phyloP scores from a whole-genome alignment of 1,140 invertebrate genomes.

The Caenorhabditis inopinata region DNA sequence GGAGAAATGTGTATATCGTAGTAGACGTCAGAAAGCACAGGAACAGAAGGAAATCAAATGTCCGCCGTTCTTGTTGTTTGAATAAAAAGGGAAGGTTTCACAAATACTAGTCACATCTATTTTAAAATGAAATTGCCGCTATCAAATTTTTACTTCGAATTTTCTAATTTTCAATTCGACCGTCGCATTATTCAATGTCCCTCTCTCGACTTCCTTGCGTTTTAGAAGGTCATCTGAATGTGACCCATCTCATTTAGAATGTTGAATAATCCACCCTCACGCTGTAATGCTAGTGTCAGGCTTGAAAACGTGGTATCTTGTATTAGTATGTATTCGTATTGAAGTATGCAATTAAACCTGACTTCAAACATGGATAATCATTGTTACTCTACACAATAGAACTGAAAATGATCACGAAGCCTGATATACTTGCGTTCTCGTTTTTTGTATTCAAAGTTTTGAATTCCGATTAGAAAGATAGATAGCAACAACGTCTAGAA shows the following conservation, averaged over 20 bases:
- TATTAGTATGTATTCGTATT: neutral
- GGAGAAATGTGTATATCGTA: neutral
- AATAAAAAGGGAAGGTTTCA: neutral
- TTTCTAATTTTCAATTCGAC: neutral
- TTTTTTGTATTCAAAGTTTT: too few species aligned
- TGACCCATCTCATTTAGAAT: constrained; percentile 15
- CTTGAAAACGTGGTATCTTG: neutral
- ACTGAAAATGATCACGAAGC: too few species aligned
- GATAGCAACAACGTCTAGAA: too few species aligned
- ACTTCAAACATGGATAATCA: too few species aligned
- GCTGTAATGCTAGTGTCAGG: neutral
- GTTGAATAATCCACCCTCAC: neutral
- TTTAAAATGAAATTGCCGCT: neutral
- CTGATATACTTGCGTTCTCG: too few species aligned
- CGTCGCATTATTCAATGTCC: constrained; percentile 23
- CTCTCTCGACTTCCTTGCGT: neutral
- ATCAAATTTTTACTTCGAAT: constrained; percentile 19
- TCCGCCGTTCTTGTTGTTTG: too few species aligned
- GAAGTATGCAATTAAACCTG: too few species aligned
- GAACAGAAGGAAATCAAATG: neutral
- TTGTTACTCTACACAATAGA: too few species aligned
- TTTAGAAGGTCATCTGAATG: constrained; percentile 19
- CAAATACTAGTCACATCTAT: neutral
- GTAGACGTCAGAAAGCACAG: neutral
- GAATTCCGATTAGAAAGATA: too few species aligned